Evolutionary conservation across 1,140 invertebrate species (phyloP).

Genomic region (Drosophila sproati): DNA sequence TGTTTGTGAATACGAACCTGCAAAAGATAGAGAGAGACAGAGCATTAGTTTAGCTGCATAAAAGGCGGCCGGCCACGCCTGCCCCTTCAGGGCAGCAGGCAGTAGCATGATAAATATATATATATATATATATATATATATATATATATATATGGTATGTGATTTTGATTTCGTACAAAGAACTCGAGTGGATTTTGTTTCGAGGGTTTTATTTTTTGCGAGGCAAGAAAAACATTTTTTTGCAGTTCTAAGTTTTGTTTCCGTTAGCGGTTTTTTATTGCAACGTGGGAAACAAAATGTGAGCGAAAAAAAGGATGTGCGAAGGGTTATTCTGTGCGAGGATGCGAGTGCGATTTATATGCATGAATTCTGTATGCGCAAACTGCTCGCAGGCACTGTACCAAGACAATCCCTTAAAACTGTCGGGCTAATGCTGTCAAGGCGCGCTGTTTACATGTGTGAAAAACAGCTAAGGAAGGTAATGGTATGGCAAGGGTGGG

Average conservation of each 20-base stretch:
- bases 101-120: slow-evolving; percentile 5
- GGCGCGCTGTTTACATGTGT: slow-evolving; percentile 27
- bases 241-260: slow-evolving; percentile 11
- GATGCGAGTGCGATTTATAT: slow-evolving; percentile 62
- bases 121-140: slow-evolving; percentile 20
- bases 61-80: slow-evolving; percentile 55
- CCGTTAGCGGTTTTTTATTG: slow-evolving; percentile 53
- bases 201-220: slow-evolving; percentile 18
- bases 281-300: slow-evolving; percentile 69
- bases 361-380: slow-evolving; percentile 65
- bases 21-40: slow-evolving; percentile 42
- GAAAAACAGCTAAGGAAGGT: not conserved
- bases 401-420: slow-evolving; percentile 44
- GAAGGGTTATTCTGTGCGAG: slow-evolving; percentile 13
- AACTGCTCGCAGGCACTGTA: slow-evolving; percentile 57
- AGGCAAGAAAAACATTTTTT: slow-evolving; percentile 17
- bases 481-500: not conserved
- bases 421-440: slow-evolving; percentile 48
- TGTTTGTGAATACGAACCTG: slow-evolving; percentile 70
- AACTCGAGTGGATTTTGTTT: slow-evolving; percentile 45
- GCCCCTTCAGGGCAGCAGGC: slow-evolving; percentile 30
- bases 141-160: slow-evolving; percentile 21
- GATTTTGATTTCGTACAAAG: slow-evolving; percentile 37
- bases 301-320: slow-evolving; percentile 19
- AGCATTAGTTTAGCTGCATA: slow-evolving; percentile 56